Conservation (phyloP, 2,797 vertebrate genomes). For the Darevskia nairensis region DNA sequence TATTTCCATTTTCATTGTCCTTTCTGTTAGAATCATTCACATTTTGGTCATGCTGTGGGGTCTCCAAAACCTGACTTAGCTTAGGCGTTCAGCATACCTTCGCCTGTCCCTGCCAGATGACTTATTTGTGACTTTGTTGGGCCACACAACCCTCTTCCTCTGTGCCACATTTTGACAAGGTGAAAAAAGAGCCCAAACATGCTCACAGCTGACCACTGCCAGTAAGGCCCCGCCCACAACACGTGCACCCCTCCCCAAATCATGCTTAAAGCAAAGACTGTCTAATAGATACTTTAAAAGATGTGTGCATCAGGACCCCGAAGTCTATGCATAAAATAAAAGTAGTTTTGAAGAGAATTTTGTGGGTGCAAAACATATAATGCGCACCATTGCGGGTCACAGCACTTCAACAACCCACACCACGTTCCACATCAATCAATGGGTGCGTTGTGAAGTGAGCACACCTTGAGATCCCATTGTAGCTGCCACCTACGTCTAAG, state of each 20-base stretch:
- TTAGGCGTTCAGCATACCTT: too few relatives aligned
- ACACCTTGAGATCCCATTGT: not conserved
- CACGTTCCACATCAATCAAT: not conserved
- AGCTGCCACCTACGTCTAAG: not conserved
- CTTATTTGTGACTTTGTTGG: not conserved
- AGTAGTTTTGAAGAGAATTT: not conserved
- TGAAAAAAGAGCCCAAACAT: not conserved
- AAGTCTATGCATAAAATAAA: not conserved
- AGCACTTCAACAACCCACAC: not conserved
- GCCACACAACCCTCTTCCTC: not conserved
- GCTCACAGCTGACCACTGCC: not conserved
- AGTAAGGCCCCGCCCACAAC: not conserved
- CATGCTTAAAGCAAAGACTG: not conserved
- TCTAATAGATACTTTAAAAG: not conserved
- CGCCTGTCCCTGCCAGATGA: not conserved
- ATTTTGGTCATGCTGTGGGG: too few relatives aligned
- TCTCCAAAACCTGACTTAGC: too few relatives aligned
- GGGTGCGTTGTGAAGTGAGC: too few relatives aligned
- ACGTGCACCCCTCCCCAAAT: not conserved
- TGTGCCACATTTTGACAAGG: not conserved
- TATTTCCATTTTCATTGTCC: too few relatives aligned
- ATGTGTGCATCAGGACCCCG: too few relatives aligned
- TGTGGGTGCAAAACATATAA: too few relatives aligned
- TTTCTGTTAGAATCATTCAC: too few relatives aligned
- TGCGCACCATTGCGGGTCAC: not conserved